Evolutionary conservation across 2,888 invertebrate species (phyloP).

Genomic region (Eupithecia abbreviata): DNA sequence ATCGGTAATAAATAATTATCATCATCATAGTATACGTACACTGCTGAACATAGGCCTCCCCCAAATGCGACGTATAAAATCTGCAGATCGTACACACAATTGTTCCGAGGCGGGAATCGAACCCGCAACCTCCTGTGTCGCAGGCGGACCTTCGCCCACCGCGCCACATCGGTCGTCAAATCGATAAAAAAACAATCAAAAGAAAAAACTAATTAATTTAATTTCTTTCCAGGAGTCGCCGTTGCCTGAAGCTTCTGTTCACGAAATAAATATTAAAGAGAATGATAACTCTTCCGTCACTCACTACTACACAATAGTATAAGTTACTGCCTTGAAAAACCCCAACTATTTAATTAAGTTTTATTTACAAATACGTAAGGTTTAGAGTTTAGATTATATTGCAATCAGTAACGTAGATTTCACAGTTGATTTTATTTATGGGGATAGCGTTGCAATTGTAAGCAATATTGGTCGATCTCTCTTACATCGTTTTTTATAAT

Average conservation of each 20-base stretch:
- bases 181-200: too few species aligned
- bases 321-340: conserved; percentile 17
- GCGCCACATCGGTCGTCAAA: too few species aligned
- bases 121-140: too few species aligned
- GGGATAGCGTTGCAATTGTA: conserved; percentile 4
- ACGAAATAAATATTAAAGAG: conserved; percentile 44
- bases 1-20: too few species aligned
- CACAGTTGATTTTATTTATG: background rate
- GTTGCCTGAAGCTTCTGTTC: conserved; percentile 12
- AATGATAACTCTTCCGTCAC: conserved; percentile 56
- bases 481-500: conserved; percentile 17
- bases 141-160: too few species aligned
- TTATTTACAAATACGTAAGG: conserved; percentile 28
- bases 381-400: conserved; percentile 2
- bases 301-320: conserved; percentile 69
- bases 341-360: conserved; percentile 26
- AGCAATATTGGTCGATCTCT: conserved; percentile 32
- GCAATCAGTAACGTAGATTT: background rate
- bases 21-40: too few species aligned
- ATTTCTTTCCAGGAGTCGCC: conserved; percentile 25
- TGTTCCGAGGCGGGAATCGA: too few species aligned
- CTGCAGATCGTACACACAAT: too few species aligned
- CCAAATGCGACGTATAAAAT: too few species aligned
- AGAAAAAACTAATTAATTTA: too few species aligned
- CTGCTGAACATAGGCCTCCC: too few species aligned